A percentile compares a stretch with the other conserved stretches of the same genome.
These are phyloP conservation scores for Abramis brama DNA, from an alignment of 2,113 vertebrate species.

Conservation along the genomic window DNA sequence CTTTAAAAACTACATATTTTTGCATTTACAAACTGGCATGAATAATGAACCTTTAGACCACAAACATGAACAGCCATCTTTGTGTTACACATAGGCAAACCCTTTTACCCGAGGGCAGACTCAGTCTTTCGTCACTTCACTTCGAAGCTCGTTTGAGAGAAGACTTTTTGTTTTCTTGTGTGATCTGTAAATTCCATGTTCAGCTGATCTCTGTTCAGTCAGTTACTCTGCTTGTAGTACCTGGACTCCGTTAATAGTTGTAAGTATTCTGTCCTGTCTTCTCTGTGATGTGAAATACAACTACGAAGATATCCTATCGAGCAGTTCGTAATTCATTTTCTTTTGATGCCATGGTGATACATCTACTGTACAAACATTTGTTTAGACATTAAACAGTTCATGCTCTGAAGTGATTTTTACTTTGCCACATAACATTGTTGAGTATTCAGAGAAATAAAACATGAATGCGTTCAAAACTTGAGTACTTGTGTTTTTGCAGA, in stretches of 20 bases:
- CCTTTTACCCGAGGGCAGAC: conserved; percentile 9
- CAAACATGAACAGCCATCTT: not conserved
- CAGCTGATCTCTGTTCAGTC: conserved; percentile 35
- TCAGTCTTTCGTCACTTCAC: not conserved
- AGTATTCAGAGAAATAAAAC: conserved; percentile 36
- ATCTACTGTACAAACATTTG: conserved; percentile 17
- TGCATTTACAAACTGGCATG: not conserved
- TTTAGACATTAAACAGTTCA: conserved; percentile 10
- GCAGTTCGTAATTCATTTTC: not conserved
- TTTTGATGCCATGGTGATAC: not conserved
- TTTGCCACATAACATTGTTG: not conserved
- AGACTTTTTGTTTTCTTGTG: not conserved
- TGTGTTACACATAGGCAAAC: not conserved
- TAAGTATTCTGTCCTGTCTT: not conserved
- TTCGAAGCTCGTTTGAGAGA: not conserved
- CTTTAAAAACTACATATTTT: not conserved
- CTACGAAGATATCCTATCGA: not conserved
- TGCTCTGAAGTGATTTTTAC: conserved; percentile 21
- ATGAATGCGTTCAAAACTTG: not conserved
- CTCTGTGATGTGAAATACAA: not conserved
- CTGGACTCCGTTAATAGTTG: not conserved
- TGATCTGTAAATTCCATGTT: not conserved
- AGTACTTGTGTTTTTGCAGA: not conserved
- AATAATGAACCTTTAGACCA: not conserved
- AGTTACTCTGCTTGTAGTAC: not conserved